Percentiles rank a stretch among this genome's conserved stretches.
These are phyloP conservation scores for Gymnocypris eckloni DNA, from an alignment of 2,797 vertebrate species.

Conservation along the genomic window DNA sequence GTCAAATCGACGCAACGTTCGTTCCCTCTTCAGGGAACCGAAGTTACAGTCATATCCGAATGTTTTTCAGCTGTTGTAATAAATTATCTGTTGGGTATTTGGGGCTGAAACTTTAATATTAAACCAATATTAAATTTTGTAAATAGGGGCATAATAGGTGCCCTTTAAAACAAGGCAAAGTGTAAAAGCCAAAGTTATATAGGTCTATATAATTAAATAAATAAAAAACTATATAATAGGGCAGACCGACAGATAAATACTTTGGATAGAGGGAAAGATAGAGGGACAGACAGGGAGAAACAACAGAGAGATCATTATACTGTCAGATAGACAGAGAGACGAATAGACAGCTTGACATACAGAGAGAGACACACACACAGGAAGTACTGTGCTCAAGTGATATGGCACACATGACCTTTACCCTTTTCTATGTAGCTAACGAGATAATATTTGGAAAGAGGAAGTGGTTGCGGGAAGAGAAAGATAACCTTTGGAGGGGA, in stretches of 20 bases:
- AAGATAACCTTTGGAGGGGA: conserved; percentile 36
- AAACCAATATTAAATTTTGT: too few relatives aligned
- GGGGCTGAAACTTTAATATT: too few relatives aligned
- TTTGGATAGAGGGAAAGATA: background rate
- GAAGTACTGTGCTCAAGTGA: background rate
- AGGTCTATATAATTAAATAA: background rate
- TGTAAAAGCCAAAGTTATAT: background rate
- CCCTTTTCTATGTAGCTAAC: conserved; percentile 29
- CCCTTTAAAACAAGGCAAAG: background rate
- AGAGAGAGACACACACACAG: background rate
- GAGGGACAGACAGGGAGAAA: background rate
- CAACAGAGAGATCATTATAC: background rate
- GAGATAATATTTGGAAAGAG: conserved; percentile 13
- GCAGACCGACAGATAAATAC: background rate
- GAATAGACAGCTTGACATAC: background rate
- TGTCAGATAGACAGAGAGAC: background rate
- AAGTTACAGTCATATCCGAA: too few relatives aligned
- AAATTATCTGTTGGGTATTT: too few relatives aligned
- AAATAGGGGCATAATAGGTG: too few relatives aligned
- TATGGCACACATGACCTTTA: conserved; percentile 10
- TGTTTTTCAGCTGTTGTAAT: too few relatives aligned
- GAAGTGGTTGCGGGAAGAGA: background rate
- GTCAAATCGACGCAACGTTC: too few relatives aligned
- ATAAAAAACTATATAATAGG: background rate
- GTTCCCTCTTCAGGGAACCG: too few relatives aligned